A percentile compares a stretch with the other conserved stretches of the same genome.
Evolutionary conservation across 2,888 invertebrate species (phyloP).

Genomic region (Dendrolimus pini): DNA sequence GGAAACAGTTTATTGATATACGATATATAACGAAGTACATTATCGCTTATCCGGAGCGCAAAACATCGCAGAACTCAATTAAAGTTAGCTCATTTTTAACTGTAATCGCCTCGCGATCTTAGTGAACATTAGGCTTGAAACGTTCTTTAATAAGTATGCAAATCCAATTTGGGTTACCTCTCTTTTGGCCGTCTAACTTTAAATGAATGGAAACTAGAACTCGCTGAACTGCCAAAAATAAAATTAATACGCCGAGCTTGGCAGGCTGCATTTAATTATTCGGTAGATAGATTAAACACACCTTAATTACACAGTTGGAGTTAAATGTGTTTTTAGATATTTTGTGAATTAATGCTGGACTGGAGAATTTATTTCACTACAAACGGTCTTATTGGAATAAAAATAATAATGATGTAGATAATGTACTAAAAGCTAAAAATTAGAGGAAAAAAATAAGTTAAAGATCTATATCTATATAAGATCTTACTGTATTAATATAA

Average conservation of each 20-base stretch:
- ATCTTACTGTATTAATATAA: no score
- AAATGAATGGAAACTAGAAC: conserved; percentile 21
- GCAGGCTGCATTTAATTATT: conserved; percentile 27
- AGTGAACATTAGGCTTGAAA: conserved; percentile 24
- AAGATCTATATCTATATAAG: no score
- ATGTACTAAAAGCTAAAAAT: no score
- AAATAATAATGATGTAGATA: no score
- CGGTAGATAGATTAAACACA: conserved; percentile 24
- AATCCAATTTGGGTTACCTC: conserved; percentile 27
- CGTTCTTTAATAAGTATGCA: conserved; percentile 26
- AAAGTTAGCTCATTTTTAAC: conserved; percentile 26
- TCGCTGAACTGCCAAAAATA: neutral
- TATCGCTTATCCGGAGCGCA: neutral
- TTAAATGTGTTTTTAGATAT: no score
- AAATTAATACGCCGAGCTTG: conserved; percentile 12
- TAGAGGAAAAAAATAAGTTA: no score
- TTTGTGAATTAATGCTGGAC: no score
- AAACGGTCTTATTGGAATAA: no score
- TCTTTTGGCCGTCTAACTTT: conserved; percentile 16
- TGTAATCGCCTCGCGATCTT: conserved; percentile 24
- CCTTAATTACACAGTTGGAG: neutral
- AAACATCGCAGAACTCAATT: conserved; percentile 17
- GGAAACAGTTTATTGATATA: no score
- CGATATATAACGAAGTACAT: no score
- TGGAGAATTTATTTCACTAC: no score